phyloP scores from a whole-genome alignment of 2,888 invertebrate species.

The Rambutsinella grinnellia region DNA sequence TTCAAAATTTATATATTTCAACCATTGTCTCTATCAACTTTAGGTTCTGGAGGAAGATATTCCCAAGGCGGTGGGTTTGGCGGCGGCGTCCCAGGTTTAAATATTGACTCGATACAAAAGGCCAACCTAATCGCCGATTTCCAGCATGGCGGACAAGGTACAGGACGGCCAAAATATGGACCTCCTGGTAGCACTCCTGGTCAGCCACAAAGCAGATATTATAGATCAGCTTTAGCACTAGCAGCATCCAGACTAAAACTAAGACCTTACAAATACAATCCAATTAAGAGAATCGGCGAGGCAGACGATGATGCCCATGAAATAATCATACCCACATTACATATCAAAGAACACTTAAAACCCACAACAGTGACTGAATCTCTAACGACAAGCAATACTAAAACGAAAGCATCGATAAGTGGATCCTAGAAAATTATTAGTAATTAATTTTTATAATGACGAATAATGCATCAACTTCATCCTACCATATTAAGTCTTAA shows the following conservation, averaged over 20 bases:
- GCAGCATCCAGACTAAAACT: constrained; percentile 2
- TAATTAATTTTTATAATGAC: too few relatives aligned
- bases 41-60: neutral
- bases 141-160: neutral
- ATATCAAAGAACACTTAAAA: too few relatives aligned
- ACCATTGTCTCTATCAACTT: neutral
- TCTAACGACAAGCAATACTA: too few relatives aligned
- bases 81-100: constrained; percentile 4
- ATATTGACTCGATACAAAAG: constrained; percentile 18
- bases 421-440: too few relatives aligned
- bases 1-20: neutral
- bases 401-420: too few relatives aligned
- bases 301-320: too few relatives aligned
- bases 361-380: too few relatives aligned
- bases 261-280: too few relatives aligned
- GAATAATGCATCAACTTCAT: too few relatives aligned
- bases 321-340: too few relatives aligned
- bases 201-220: constrained; percentile 19
- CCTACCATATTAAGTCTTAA: too few relatives aligned
- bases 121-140: constrained; percentile 13
- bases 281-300: too few relatives aligned
- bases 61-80: neutral
- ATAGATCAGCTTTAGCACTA: constrained; percentile 29
- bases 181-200: constrained; percentile 18
- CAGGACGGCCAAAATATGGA: constrained; percentile 25